phyloP scores from a whole-genome alignment of 2,888 invertebrate species.

The Adelphocoris suturalis region DNA sequence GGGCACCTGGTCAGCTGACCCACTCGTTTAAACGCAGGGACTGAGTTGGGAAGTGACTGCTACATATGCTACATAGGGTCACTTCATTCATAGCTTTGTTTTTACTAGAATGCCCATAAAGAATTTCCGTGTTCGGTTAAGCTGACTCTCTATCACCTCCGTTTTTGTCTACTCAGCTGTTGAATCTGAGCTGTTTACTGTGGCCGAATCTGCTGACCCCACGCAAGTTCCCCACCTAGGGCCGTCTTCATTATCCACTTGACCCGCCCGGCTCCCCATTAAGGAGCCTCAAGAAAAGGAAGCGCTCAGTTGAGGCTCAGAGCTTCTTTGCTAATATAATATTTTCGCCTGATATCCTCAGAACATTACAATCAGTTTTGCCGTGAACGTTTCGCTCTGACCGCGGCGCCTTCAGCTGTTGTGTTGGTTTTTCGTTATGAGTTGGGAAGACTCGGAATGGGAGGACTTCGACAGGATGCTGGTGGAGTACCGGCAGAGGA shows the following conservation, averaged over 20 bases:
- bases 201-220: slow-evolving; percentile 50
- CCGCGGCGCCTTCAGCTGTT: not conserved
- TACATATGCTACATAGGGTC: too few species aligned
- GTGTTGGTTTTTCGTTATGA: slow-evolving; percentile 56
- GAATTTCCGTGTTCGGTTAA: too few species aligned
- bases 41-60: too few species aligned
- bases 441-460: slow-evolving; percentile 82
- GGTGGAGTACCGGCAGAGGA: slow-evolving; percentile 79
- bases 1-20: too few species aligned
- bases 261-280: slow-evolving; percentile 58
- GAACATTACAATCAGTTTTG: not conserved
- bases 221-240: slow-evolving; percentile 57
- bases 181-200: slow-evolving; percentile 30
- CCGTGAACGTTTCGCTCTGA: not conserved
- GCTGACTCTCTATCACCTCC: too few species aligned
- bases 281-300: slow-evolving; percentile 63
- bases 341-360: not conserved
- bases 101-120: too few species aligned
- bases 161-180: not conserved
- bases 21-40: too few species aligned
- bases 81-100: too few species aligned
- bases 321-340: slow-evolving; percentile 5
- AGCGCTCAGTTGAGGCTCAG: slow-evolving; percentile 64
- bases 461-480: slow-evolving; percentile 82
- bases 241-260: slow-evolving; percentile 69